phyloP scores from a whole-genome alignment of 2,888 invertebrate species.

The Rotaria socialis region DNA sequence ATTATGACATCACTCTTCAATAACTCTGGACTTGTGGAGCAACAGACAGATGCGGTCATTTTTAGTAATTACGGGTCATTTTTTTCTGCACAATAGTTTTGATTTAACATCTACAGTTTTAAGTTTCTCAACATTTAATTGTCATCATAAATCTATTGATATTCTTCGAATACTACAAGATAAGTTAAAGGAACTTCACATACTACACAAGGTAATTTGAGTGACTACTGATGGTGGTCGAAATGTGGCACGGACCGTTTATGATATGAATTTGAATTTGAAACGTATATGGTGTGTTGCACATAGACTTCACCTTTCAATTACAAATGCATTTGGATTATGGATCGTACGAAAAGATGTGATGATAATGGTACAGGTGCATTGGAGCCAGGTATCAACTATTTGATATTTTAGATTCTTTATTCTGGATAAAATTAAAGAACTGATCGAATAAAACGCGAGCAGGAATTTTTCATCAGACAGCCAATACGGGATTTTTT shows the following conservation, averaged over 20 bases:
- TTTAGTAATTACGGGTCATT: neutral
- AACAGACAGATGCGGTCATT: constrained; percentile 8
- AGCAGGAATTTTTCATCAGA: no score
- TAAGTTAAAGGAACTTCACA: neutral
- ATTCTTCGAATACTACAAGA: neutral
- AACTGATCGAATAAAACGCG: no score
- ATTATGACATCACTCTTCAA: no score
- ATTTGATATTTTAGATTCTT: neutral
- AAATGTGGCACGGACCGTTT: neutral
- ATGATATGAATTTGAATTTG: neutral
- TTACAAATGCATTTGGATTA: constrained; percentile 10
- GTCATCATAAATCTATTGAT: neutral
- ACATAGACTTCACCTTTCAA: neutral
- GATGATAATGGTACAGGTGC: neutral
- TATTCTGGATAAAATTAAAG: neutral
- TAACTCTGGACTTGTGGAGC: neutral
- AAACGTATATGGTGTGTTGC: constrained; percentile 6
- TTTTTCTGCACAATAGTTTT: neutral
- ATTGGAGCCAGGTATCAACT: neutral
- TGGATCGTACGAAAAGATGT: neutral
- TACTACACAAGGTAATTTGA: neutral
- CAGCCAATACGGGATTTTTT: no score
- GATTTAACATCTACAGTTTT: neutral
- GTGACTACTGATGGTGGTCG: neutral
- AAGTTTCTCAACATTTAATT: neutral